Evolutionary conservation across 1,140 invertebrate genomes (phyloP).

Genomic region (Papilio machaon): DNA sequence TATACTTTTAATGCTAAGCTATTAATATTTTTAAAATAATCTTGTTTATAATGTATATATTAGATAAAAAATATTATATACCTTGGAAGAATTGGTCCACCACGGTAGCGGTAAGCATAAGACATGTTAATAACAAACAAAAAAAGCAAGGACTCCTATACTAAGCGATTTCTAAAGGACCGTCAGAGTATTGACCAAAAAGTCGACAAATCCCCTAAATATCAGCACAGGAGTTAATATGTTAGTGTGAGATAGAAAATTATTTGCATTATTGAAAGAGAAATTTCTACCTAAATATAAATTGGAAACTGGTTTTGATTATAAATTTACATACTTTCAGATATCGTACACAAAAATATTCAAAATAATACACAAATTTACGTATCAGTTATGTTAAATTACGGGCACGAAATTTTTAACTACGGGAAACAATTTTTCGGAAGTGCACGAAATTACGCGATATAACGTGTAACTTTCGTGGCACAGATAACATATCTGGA

Average conservation of each 20-base stretch:
- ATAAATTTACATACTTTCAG: background rate
- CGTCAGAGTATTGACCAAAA: constrained; percentile 35
- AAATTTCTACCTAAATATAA: background rate
- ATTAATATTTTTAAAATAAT: constrained; percentile 56
- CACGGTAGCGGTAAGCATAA: constrained; percentile 77
- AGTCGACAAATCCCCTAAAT: constrained; percentile 44
- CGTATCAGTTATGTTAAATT: no score
- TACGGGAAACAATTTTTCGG: background rate
- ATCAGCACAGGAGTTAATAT: constrained; percentile 52
- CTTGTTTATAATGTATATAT: constrained; percentile 50
- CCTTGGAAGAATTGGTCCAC: constrained; percentile 78
- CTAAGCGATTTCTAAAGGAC: constrained; percentile 56
- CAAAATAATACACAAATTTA: background rate
- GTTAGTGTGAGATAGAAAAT: constrained; percentile 55
- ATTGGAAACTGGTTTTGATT: constrained; percentile 17
- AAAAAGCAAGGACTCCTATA: constrained; percentile 68
- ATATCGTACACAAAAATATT: background rate
- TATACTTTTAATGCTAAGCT: constrained; percentile 61
- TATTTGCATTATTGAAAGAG: constrained; percentile 41
- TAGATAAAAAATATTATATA: constrained; percentile 70
- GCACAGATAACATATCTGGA: background rate
- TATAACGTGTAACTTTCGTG: background rate
- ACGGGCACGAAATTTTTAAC: no score
- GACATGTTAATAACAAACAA: constrained; percentile 78
- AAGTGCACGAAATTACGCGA: background rate